phyloP scores from a whole-genome alignment of 2,797 vertebrate genomes.

The Lepilemur ruficaudatus region DNA sequence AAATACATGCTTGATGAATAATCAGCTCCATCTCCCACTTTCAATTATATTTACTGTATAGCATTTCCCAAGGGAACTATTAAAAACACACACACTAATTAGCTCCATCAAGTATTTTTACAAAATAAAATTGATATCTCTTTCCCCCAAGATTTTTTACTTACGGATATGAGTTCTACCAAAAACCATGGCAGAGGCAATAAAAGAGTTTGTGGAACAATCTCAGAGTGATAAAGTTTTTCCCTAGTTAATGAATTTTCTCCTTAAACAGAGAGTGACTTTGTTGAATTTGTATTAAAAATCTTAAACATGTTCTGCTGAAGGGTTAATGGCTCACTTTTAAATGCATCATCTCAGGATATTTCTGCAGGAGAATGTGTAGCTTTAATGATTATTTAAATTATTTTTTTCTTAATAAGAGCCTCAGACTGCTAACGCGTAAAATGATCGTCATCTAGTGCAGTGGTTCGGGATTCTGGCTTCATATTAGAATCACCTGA shows the following conservation, averaged over 20 bases:
- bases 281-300: slow-evolving; percentile 12
- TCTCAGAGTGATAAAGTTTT: neutral
- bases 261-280: neutral
- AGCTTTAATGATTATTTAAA: slow-evolving; percentile 32
- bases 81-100: slow-evolving; percentile 71
- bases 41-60: slow-evolving; percentile 74
- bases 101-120: slow-evolving; percentile 68
- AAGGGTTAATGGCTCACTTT: slow-evolving; percentile 49
- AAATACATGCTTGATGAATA: slow-evolving; percentile 71
- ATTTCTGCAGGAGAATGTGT: slow-evolving; percentile 29
- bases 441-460: neutral
- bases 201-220: slow-evolving; percentile 7
- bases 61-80: slow-evolving; percentile 64
- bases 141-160: slow-evolving; percentile 34
- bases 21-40: slow-evolving; percentile 66
- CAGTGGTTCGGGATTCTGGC: neutral
- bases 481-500: slow-evolving; percentile 7
- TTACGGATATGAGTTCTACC: slow-evolving; percentile 23
- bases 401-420: slow-evolving; percentile 23
- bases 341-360: neutral
- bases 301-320: neutral
- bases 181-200: neutral
- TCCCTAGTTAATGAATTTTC: slow-evolving; percentile 42
- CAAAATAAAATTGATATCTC: slow-evolving; percentile 67
- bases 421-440: neutral